phyloP scores from a whole-genome alignment of 2,888 invertebrate genomes.

The Leptarthrus brevirostris region DNA sequence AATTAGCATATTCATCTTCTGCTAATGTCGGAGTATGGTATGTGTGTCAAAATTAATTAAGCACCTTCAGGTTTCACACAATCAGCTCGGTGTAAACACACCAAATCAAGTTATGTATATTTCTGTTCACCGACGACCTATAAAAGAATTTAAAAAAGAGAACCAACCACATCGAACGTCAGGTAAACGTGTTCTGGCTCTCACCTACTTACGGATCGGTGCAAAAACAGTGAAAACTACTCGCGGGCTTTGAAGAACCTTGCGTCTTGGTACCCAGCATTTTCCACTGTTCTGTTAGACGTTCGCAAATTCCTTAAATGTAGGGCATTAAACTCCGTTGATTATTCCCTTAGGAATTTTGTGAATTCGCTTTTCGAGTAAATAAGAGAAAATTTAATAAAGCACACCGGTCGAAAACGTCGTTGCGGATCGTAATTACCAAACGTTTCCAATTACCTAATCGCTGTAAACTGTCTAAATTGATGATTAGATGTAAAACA shows the following conservation, averaged over 20 bases:
- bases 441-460: no score
- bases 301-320: slow-evolving; percentile 32
- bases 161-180: slow-evolving; percentile 5
- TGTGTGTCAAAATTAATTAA: slow-evolving; percentile 42
- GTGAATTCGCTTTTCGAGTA: not conserved
- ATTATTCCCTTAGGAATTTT: not conserved
- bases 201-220: slow-evolving; percentile 24
- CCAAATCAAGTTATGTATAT: slow-evolving; percentile 5
- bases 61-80: slow-evolving; percentile 15
- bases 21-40: slow-evolving; percentile 5
- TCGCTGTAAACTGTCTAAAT: no score
- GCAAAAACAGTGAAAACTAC: not conserved
- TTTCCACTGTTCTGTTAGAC: not conserved
- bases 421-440: no score
- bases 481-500: no score
- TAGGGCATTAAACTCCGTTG: slow-evolving; percentile 10
- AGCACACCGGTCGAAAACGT: no score
- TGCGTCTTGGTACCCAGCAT: not conserved
- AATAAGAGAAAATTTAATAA: not conserved
- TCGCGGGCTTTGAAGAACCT: not conserved
- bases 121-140: slow-evolving; percentile 31
- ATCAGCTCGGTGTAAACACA: not conserved
- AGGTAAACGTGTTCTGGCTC: slow-evolving; percentile 33
- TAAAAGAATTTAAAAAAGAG: slow-evolving; percentile 32
- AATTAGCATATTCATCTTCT: slow-evolving; percentile 36